phyloP scores from a whole-genome alignment of 1,140 invertebrate species.

The Lamellibrachia luymesi region DNA sequence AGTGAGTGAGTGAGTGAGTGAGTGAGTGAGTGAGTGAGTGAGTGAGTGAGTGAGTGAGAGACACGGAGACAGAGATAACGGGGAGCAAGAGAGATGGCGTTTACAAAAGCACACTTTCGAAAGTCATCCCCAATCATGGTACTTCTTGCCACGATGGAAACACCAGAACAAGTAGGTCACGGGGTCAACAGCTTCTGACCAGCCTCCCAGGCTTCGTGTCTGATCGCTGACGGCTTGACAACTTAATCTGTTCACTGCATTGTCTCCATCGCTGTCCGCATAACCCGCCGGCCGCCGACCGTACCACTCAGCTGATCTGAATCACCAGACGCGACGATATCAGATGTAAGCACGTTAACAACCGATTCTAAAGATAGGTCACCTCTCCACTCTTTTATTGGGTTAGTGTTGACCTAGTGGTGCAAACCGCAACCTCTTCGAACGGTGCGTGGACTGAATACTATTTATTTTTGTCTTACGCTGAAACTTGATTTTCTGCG shows the following conservation, averaged over 20 bases:
- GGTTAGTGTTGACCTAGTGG: not conserved
- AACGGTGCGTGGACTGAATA: not conserved
- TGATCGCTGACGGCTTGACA: not conserved
- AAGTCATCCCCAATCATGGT: too few species aligned
- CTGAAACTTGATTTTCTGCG: too few species aligned
- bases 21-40: too few species aligned
- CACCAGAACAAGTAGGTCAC: not conserved
- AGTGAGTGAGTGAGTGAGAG: too few species aligned
- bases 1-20: too few species aligned
- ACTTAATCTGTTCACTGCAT: not conserved
- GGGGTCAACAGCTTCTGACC: not conserved
- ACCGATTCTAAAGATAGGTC: not conserved
- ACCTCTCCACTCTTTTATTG: not conserved
- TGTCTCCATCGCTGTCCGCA: not conserved
- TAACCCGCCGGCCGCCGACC: not conserved
- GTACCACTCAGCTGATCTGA: not conserved
- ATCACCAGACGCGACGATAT: not conserved
- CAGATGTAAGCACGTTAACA: not conserved
- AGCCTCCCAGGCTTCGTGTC: not conserved
- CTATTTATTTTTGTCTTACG: not conserved
- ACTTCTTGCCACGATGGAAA: too few species aligned
- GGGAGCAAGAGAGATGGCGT: too few species aligned
- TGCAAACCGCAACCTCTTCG: not conserved
- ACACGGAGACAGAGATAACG: too few species aligned
- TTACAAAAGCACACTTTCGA: too few species aligned